phyloP scores from a whole-genome alignment of 2,888 invertebrate genomes.

The Thecocarcelia acutangulata region DNA sequence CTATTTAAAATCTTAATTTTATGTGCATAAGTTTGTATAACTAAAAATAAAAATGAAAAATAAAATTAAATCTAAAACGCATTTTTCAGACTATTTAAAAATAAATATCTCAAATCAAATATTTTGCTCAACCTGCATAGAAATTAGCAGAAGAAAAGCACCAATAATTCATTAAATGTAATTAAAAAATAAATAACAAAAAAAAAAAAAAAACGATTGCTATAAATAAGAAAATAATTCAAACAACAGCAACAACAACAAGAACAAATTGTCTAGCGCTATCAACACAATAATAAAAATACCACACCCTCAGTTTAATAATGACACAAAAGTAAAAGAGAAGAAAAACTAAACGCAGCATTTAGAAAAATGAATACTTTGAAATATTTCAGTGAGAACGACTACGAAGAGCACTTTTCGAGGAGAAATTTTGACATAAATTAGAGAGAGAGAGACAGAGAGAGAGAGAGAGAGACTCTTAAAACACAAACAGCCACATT shows the following conservation, averaged over 20 bases:
- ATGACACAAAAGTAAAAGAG: conserved; percentile 44
- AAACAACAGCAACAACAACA: conserved; percentile 19
- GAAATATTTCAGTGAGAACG: neutral
- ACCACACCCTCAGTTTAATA: conserved; percentile 67
- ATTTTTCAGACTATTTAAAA: conserved; percentile 43
- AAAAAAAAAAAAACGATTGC: conserved; percentile 7
- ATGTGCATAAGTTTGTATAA: too few species aligned
- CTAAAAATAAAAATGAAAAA: neutral
- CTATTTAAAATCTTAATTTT: neutral
- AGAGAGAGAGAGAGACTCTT: too few species aligned
- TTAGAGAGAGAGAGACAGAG: too few species aligned
- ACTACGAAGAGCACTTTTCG: too few species aligned
- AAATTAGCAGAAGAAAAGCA: conserved; percentile 23
- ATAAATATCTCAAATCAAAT: conserved; percentile 47
- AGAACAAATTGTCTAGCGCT: conserved; percentile 57
- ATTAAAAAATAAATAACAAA: conserved; percentile 43
- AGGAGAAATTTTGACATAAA: too few species aligned
- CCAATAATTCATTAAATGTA: conserved; percentile 55
- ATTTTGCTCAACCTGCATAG: conserved; percentile 23
- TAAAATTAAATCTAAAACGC: conserved; percentile 15
- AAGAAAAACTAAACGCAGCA: neutral
- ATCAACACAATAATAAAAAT: conserved; percentile 62
- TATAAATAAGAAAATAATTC: conserved; percentile 59
- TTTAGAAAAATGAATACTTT: neutral
- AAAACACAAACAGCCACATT: too few species aligned